phyloP scores from a whole-genome alignment of 2,888 invertebrate species.

The Sericinus montela region DNA sequence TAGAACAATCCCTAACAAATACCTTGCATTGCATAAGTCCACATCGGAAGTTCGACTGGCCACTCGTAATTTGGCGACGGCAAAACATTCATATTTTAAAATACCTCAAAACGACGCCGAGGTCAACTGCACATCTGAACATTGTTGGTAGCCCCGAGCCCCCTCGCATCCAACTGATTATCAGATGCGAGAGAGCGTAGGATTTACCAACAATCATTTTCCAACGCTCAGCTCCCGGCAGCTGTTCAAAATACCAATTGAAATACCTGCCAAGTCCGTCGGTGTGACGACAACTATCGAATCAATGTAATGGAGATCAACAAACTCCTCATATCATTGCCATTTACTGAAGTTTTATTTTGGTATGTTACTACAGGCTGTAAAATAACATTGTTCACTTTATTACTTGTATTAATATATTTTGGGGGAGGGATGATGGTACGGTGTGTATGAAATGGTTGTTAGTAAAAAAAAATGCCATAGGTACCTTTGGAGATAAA shows the following conservation, averaged over 20 bases:
- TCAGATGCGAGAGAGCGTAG: slow-evolving; percentile 26
- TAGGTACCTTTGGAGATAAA: slow-evolving; percentile 21
- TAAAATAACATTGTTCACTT: slow-evolving; percentile 75
- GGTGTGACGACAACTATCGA: slow-evolving; percentile 75
- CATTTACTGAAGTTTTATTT: slow-evolving; percentile 73
- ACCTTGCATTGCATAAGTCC: slow-evolving; percentile 54
- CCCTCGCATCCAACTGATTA: slow-evolving; percentile 18
- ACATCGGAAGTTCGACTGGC: slow-evolving; percentile 30
- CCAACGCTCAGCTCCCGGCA: slow-evolving; percentile 37
- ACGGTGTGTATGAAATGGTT: slow-evolving; percentile 21
- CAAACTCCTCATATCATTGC: slow-evolving; percentile 67
- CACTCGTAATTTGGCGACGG: slow-evolving; percentile 44
- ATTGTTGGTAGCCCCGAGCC: slow-evolving; percentile 39
- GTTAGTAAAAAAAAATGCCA: slow-evolving; percentile 13
- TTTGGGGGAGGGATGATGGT: slow-evolving; percentile 26
- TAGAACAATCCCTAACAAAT: slow-evolving; percentile 60
- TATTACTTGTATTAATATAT: slow-evolving; percentile 59
- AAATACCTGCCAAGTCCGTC: slow-evolving; percentile 76
- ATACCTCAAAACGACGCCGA: slow-evolving; percentile 67
- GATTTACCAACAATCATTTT: slow-evolving; percentile 42
- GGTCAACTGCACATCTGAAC: slow-evolving; percentile 43
- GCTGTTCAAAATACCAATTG: slow-evolving; percentile 75
- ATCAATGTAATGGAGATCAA: slow-evolving; percentile 60
- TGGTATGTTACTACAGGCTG: slow-evolving; percentile 73
- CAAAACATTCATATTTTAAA: slow-evolving; percentile 55